Conservation (phyloP, 2,888 invertebrate genomes). For the Reticulitermes lucifugus region DNA sequence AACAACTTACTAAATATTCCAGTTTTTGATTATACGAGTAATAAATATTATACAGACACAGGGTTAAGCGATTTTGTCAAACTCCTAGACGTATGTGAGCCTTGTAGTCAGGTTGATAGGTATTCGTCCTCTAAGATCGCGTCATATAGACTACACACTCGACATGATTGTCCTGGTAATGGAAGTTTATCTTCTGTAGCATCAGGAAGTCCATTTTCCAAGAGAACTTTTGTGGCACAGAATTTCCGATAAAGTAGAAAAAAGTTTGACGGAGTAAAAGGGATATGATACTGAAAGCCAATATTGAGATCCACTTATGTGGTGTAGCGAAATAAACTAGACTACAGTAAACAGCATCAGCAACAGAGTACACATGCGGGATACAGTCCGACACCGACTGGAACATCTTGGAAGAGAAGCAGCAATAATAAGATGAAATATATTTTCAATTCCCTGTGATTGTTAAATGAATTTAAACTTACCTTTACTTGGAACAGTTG, state of each 20-base stretch:
- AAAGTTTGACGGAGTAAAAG: background rate
- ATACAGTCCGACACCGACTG: background rate
- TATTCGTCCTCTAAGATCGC: background rate
- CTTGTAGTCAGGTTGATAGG: too few relatives aligned
- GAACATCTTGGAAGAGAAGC: too few relatives aligned
- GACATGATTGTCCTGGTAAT: slow-evolving; percentile 27
- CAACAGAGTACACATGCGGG: background rate
- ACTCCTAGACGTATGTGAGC: too few relatives aligned
- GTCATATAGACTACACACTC: background rate
- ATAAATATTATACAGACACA: too few relatives aligned
- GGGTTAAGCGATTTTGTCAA: too few relatives aligned
- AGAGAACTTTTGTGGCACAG: slow-evolving; percentile 35
- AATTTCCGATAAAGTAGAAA: slow-evolving; percentile 30
- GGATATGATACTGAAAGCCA: slow-evolving; percentile 25
- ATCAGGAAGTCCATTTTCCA: slow-evolving; percentile 28
- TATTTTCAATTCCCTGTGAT: too few relatives aligned
- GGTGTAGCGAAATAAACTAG: background rate
- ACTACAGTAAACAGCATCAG: background rate
- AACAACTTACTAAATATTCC: too few relatives aligned
- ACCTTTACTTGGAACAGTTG: too few relatives aligned
- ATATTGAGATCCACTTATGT: slow-evolving; percentile 18
- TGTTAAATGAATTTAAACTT: too few relatives aligned
- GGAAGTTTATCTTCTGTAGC: slow-evolving; percentile 28
- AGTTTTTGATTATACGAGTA: too few relatives aligned
- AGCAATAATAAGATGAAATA: too few relatives aligned